A percentile compares a stretch with the other conserved stretches of the same genome.
These are phyloP conservation scores for Fragum sueziense DNA, from an alignment of 2,888 invertebrate genomes.

Conservation along the genomic window DNA sequence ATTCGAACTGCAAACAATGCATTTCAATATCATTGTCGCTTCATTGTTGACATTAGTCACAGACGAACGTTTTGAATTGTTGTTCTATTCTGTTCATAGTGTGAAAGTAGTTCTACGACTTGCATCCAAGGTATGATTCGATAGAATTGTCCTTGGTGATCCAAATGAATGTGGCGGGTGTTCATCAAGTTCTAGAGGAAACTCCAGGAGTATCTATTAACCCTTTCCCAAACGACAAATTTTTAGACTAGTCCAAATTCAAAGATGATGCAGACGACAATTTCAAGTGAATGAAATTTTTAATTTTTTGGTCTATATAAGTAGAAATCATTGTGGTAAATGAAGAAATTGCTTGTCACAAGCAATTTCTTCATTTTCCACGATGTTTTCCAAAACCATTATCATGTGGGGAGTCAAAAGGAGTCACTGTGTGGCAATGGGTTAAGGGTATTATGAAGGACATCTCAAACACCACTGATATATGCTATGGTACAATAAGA, in stretches of 20 bases:
- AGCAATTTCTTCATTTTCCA: slow-evolving; percentile 1
- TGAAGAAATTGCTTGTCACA: neutral
- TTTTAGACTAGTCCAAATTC: neutral
- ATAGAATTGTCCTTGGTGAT: neutral
- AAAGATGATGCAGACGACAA: too few relatives aligned
- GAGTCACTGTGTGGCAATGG: too few relatives aligned
- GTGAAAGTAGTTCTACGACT: neutral
- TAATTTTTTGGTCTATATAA: neutral
- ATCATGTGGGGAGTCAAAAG: neutral
- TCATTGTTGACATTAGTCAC: too few relatives aligned
- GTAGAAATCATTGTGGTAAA: neutral
- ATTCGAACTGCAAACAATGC: too few relatives aligned
- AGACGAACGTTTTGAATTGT: too few relatives aligned
- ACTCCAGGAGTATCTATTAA: neutral
- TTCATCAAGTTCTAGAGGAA: neutral
- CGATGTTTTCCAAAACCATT: neutral
- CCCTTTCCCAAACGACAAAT: neutral
- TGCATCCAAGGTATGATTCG: too few relatives aligned
- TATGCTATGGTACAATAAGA: neutral
- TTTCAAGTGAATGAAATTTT: too few relatives aligned
- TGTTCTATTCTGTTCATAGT: neutral
- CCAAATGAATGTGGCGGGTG: neutral
- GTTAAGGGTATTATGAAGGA: too few relatives aligned
- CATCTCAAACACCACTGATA: neutral
- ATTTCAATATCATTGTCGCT: too few relatives aligned